Evolutionary conservation across 2,888 invertebrate species (phyloP).

Genomic region (Cristatella mucedo): DNA sequence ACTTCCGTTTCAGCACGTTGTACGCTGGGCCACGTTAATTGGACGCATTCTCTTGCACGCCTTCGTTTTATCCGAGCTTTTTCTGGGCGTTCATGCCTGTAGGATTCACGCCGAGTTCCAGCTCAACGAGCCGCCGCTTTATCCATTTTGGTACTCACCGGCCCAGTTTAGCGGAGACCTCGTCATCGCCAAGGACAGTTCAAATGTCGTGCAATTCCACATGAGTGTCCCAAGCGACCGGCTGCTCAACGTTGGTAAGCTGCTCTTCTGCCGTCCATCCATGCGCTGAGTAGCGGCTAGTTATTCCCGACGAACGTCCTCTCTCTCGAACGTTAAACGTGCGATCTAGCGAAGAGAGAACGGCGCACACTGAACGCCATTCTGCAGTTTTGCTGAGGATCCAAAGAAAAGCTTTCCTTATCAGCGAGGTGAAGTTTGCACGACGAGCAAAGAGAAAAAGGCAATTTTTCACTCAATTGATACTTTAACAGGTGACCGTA

Average conservation of each 20-base stretch:
- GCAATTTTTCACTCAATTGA: no score
- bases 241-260: constrained; percentile 17
- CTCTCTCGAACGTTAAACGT: no score
- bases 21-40: not conserved
- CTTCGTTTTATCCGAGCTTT: not conserved
- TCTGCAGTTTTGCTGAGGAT: no score
- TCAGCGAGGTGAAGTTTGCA: no score
- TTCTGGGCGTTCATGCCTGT: not conserved
- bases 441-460: no score
- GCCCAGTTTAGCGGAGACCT: constrained; percentile 16
- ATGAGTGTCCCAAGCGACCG: constrained; percentile 15
- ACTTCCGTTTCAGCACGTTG: not conserved
- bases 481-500: no score
- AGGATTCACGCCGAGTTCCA: constrained; percentile 21
- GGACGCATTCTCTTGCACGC: not conserved
- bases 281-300: no score
- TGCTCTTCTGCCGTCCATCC: no score
- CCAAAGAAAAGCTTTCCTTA: no score
- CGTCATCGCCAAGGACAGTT: constrained; percentile 13
- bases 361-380: no score
- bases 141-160: constrained; percentile 19
- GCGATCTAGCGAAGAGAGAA: no score
- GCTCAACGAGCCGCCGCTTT: constrained; percentile 15
- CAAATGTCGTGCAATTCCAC: constrained; percentile 13
- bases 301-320: no score